A percentile compares a stretch with the other conserved stretches of the same genome.
phyloP scores from a whole-genome alignment of 2,797 vertebrate genomes.

The Varecia variegata region DNA sequence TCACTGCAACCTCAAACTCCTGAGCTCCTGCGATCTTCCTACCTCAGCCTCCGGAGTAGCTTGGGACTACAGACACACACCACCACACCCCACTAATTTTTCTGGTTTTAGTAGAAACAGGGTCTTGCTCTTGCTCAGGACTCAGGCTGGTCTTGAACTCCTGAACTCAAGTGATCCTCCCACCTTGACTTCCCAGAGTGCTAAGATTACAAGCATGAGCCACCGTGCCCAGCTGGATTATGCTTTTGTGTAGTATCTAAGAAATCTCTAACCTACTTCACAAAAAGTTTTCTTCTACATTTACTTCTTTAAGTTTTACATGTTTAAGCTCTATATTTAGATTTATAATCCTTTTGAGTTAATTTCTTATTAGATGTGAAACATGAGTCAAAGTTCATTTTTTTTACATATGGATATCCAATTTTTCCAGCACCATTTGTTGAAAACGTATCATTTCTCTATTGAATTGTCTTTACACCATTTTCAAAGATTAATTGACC shows the following conservation, averaged over 20 bases:
- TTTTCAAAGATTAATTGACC: neutral
- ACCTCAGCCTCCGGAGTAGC: no score
- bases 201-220: no score
- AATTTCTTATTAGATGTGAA: constrained; percentile 17
- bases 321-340: neutral
- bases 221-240: neutral
- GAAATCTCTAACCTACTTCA: neutral
- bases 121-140: no score
- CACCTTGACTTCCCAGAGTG: no score
- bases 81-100: no score
- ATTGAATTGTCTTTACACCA: neutral
- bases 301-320: neutral
- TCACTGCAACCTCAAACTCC: no score
- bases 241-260: neutral
- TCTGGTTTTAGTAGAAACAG: no score
- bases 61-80: no score
- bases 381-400: neutral
- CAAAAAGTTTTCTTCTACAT: neutral
- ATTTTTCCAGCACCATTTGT: neutral
- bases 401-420: neutral
- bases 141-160: no score
- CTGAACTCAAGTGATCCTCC: no score
- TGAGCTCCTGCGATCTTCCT: no score
- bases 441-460: neutral
- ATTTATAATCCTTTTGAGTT: neutral